Conservation (phyloP, 2,797 vertebrate genomes). For the Glyptemys insculpta region DNA sequence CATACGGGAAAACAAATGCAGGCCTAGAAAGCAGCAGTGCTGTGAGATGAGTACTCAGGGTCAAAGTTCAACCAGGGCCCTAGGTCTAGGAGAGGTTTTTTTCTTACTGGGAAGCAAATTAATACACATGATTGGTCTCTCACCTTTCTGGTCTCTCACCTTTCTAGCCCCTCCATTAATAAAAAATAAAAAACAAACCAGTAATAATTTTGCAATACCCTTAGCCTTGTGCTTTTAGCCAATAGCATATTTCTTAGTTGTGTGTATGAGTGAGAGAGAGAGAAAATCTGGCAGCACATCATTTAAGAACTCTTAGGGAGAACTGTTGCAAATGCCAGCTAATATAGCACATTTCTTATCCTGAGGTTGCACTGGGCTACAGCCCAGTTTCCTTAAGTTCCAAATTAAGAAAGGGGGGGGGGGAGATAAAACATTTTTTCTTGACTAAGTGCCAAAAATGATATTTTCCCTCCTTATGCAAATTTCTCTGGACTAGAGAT, state of each 20-base stretch:
- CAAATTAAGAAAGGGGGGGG: not conserved
- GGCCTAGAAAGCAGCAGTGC: not conserved
- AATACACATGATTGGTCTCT: accelerated
- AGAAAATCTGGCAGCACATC: accelerated
- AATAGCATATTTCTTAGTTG: accelerated
- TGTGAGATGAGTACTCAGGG: not conserved
- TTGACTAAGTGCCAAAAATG: conserved; percentile 20
- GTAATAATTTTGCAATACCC: not conserved
- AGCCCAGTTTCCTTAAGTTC: not conserved
- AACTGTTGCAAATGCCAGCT: not conserved
- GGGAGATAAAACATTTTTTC: not conserved
- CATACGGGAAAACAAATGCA: not conserved
- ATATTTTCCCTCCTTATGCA: conserved; percentile 40
- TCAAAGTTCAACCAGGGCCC: not conserved
- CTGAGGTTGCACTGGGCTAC: not conserved
- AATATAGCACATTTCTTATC: not conserved
- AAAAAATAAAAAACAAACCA: not conserved
- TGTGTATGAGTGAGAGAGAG: not conserved
- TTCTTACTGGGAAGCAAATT: not conserved
- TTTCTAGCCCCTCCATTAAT: not conserved
- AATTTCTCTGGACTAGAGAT: conserved; percentile 47
- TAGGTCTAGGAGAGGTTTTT: not conserved
- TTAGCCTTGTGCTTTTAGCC: not conserved
- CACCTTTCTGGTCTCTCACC: accelerated
- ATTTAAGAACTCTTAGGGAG: not conserved